Evolutionary conservation across 2,113 vertebrate genomes (phyloP).

Genomic region (Pampusana beccarii): DNA sequence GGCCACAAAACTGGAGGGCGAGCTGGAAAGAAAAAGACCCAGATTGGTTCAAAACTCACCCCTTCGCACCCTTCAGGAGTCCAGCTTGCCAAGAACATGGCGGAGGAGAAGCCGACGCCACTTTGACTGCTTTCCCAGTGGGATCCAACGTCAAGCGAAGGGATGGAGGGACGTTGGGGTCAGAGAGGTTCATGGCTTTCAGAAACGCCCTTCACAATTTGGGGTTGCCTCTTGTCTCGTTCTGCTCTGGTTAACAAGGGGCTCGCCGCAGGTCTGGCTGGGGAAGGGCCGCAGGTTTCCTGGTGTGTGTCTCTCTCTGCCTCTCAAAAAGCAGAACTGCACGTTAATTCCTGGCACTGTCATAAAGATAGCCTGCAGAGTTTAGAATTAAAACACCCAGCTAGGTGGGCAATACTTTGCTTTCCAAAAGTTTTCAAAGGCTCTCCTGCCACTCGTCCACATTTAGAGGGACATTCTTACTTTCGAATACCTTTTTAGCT

Average conservation of each 20-base stretch:
- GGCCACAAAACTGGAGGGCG: constrained; percentile 53
- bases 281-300: fast-evolving
- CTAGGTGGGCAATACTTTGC: constrained; percentile 13
- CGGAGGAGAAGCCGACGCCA: fast-evolving
- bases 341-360: neutral
- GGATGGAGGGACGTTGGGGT: fast-evolving
- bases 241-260: neutral
- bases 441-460: neutral
- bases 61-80: neutral
- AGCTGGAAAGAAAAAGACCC: neutral
- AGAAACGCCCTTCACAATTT: fast-evolving
- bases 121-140: fast-evolving
- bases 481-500: neutral
- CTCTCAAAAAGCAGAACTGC: neutral
- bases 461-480: neutral
- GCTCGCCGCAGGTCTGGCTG: neutral
- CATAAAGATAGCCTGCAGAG: neutral
- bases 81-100: fast-evolving
- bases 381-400: constrained; percentile 24
- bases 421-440: constrained; percentile 11
- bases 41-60: neutral
- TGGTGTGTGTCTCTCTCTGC: constrained; percentile 25
- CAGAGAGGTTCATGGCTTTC: neutral
- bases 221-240: fast-evolving
- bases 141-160: fast-evolving